Percentiles rank a stretch among this genome's conserved stretches.
phyloP scores from a whole-genome alignment of 2,888 invertebrate genomes.

The Chromoteleia sp. region DNA sequence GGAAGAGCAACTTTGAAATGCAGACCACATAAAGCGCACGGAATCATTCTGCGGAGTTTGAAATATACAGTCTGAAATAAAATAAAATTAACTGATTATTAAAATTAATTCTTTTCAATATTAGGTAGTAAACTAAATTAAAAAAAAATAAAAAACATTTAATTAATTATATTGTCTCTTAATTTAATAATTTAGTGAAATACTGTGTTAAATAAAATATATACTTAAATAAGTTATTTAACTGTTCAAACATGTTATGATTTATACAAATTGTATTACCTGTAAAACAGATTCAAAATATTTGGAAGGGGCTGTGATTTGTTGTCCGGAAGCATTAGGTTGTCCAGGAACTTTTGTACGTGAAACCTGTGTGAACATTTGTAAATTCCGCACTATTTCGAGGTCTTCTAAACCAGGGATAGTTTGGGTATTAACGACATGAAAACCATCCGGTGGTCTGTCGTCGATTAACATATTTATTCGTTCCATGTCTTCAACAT shows the following conservation, averaged over 20 bases:
- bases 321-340: slow-evolving; percentile 79
- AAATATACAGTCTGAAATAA: slow-evolving; percentile 90
- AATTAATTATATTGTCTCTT: too few species aligned
- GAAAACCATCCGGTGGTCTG: slow-evolving; percentile 90
- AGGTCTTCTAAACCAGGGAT: slow-evolving; percentile 90
- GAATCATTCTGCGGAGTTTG: slow-evolving; percentile 94
- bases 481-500: slow-evolving; percentile 91
- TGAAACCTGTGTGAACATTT: slow-evolving; percentile 92
- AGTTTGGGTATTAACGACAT: slow-evolving; percentile 91
- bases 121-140: too few species aligned
- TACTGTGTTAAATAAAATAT: too few species aligned
- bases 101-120: too few species aligned
- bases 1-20: slow-evolving; percentile 94
- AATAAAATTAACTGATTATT: not conserved
- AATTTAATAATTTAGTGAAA: too few species aligned
- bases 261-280: slow-evolving; percentile 27
- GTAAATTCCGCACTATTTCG: slow-evolving; percentile 89
- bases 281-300: slow-evolving; percentile 85
- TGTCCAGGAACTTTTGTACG: slow-evolving; percentile 87
- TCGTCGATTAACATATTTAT: slow-evolving; percentile 90
- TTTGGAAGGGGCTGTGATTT: slow-evolving; percentile 85
- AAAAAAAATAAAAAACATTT: not conserved
- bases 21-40: slow-evolving; percentile 93
- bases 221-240: too few species aligned
- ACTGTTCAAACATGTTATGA: too few species aligned